phyloP scores from a whole-genome alignment of 2,113 vertebrate genomes.

The Semnopithecus entellus region DNA sequence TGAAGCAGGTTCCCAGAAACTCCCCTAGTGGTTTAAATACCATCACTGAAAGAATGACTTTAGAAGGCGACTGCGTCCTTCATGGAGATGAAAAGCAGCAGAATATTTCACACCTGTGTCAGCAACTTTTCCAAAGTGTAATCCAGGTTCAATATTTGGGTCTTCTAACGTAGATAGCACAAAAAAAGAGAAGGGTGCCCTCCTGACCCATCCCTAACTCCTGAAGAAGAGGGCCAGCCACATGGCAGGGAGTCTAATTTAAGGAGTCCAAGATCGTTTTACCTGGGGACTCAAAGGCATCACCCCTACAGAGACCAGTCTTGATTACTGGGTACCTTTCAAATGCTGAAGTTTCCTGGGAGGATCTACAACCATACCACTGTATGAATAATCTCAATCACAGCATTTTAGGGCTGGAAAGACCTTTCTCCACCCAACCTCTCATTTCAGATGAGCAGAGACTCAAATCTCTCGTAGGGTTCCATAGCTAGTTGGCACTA shows the following conservation, averaged over 20 bases:
- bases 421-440: neutral
- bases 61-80: neutral
- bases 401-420: neutral
- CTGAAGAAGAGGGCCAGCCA: neutral
- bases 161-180: neutral
- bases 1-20: slow-evolving; percentile 17
- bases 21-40: neutral
- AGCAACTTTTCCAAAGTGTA: neutral
- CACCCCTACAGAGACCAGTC: neutral
- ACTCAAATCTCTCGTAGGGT: neutral
- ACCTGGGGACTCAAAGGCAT: neutral
- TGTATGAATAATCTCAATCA: neutral
- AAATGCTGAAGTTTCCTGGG: neutral
- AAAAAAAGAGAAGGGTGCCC: neutral
- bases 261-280: neutral
- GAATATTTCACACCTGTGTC: neutral
- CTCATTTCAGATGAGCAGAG: neutral
- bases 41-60: neutral
- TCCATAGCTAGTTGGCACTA: neutral
- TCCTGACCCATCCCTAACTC: neutral
- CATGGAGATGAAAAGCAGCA: neutral
- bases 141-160: neutral
- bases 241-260: neutral
- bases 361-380: neutral
- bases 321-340: neutral